Conservation (phyloP, 1,140 invertebrate genomes). For the Oreohelix idahoensis region DNA sequence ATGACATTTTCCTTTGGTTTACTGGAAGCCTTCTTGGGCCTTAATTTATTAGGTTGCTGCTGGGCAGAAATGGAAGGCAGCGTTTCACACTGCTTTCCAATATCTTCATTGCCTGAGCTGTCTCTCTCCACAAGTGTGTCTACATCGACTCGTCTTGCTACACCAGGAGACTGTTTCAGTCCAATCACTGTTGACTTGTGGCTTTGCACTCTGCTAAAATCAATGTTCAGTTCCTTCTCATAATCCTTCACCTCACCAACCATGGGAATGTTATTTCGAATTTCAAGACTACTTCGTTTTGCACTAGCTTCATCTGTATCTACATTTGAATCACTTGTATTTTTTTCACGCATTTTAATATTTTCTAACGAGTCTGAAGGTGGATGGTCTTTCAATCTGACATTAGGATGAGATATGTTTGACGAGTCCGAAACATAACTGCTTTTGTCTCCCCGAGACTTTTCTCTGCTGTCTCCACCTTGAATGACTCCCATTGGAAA, state of each 20-base stretch:
- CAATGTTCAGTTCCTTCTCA: slow-evolving; percentile 57
- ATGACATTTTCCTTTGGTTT: slow-evolving; percentile 31
- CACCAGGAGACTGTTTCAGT: slow-evolving; percentile 69
- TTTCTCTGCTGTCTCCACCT: slow-evolving; percentile 39
- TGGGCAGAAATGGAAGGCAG: neutral
- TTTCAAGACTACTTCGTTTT: slow-evolving; percentile 70
- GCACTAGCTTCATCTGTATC: slow-evolving; percentile 44
- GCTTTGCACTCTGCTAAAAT: slow-evolving; percentile 53
- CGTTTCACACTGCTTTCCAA: slow-evolving; percentile 24
- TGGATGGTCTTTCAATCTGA: slow-evolving; percentile 29
- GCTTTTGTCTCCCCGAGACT: slow-evolving; percentile 33
- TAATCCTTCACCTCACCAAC: slow-evolving; percentile 68
- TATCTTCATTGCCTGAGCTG: slow-evolving; percentile 57
- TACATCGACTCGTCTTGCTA: slow-evolving; percentile 65
- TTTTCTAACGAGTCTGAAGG: neutral
- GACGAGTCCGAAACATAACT: slow-evolving; percentile 37
- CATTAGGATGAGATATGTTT: slow-evolving; percentile 19
- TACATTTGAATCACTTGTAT: slow-evolving; percentile 13
- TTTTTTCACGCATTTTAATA: slow-evolving; percentile 27
- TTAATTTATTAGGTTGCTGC: neutral
- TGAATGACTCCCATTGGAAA: slow-evolving; percentile 50
- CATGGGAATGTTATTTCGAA: slow-evolving; percentile 70
- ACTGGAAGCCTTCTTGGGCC: neutral
- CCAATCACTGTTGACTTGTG: slow-evolving; percentile 65
- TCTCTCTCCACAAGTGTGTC: slow-evolving; percentile 46